phyloP scores from a whole-genome alignment of 2,888 invertebrate species.

The Pristionchus fissidentatus region DNA sequence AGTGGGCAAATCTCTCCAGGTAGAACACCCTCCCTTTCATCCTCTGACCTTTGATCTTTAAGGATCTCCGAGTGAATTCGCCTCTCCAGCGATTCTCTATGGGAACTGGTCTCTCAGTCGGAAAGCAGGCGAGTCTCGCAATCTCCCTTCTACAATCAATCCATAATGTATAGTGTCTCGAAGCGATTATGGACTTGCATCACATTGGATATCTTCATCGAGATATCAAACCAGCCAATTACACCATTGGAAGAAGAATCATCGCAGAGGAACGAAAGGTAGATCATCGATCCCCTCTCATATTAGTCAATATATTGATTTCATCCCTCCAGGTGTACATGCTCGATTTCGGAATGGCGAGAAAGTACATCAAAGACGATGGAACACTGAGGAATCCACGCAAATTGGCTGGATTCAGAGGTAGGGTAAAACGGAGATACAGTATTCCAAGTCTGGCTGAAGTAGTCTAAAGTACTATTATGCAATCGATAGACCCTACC shows the following conservation, averaged over 20 bases:
- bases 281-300: not conserved
- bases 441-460: not conserved
- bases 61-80: slow-evolving; percentile 57
- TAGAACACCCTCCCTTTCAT: not conserved
- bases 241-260: slow-evolving; percentile 61
- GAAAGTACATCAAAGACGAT: slow-evolving; percentile 63
- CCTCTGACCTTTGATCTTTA: not conserved
- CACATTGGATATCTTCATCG: slow-evolving; percentile 61
- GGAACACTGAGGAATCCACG: slow-evolving; percentile 62
- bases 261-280: slow-evolving; percentile 59
- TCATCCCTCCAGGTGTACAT: slow-evolving; percentile 56
- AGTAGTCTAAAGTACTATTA: not conserved
- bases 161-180: slow-evolving; percentile 56
- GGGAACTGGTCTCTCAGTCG: slow-evolving; percentile 64
- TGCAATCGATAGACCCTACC: not conserved
- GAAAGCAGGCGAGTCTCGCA: slow-evolving; percentile 24
- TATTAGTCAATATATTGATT: not conserved
- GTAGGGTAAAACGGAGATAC: not conserved
- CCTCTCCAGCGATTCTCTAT: slow-evolving; percentile 61
- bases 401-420: slow-evolving; percentile 58
- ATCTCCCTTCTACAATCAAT: not conserved
- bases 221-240: slow-evolving; percentile 66
- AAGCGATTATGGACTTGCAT: slow-evolving; percentile 64
- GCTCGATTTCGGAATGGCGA: slow-evolving; percentile 65
- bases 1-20: slow-evolving; percentile 63